Conservation (phyloP, 2,797 vertebrate genomes). For the Orientallactaga sibirica region DNA sequence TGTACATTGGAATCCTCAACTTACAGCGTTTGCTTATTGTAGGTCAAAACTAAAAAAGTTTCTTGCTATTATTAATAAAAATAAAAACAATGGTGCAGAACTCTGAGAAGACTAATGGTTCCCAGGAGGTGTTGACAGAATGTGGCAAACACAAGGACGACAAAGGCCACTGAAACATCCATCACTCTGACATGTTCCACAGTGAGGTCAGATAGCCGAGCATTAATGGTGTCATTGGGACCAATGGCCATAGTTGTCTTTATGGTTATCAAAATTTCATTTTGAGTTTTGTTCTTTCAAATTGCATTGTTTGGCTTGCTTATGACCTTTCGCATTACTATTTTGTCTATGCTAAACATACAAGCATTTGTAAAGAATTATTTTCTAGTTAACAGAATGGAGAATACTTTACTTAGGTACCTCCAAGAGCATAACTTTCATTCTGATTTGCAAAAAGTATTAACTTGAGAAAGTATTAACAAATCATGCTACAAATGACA, state of each 20-base stretch:
- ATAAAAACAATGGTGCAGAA: background rate
- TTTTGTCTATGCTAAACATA: slow-evolving; percentile 23
- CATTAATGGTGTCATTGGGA: slow-evolving; percentile 45
- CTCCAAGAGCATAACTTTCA: slow-evolving; percentile 45
- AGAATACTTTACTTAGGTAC: slow-evolving; percentile 10
- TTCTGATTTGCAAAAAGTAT: slow-evolving; percentile 56
- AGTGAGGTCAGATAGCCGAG: slow-evolving; percentile 45
- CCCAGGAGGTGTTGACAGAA: background rate
- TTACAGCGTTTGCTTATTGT: slow-evolving; percentile 24
- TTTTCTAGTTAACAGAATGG: slow-evolving; percentile 51
- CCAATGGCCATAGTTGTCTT: slow-evolving; percentile 12
- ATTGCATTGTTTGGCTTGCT: slow-evolving; percentile 53
- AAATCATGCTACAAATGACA: slow-evolving; percentile 30
- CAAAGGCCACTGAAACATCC: slow-evolving; percentile 16
- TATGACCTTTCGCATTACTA: slow-evolving; percentile 16
- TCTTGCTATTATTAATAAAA: slow-evolving; percentile 38
- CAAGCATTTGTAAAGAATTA: slow-evolving; percentile 61
- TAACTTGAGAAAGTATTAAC: slow-evolving; percentile 71
- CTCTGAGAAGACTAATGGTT: slow-evolving; percentile 7
- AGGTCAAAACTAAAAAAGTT: background rate
- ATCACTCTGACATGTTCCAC: slow-evolving; percentile 49
- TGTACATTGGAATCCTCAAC: background rate
- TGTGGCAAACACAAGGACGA: background rate
- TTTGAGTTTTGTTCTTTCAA: slow-evolving; percentile 33
- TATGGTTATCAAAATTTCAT: slow-evolving; percentile 43